Evolutionary conservation across 2,113 vertebrate species (phyloP).

Genomic region (Nerophis ophidion): DNA sequence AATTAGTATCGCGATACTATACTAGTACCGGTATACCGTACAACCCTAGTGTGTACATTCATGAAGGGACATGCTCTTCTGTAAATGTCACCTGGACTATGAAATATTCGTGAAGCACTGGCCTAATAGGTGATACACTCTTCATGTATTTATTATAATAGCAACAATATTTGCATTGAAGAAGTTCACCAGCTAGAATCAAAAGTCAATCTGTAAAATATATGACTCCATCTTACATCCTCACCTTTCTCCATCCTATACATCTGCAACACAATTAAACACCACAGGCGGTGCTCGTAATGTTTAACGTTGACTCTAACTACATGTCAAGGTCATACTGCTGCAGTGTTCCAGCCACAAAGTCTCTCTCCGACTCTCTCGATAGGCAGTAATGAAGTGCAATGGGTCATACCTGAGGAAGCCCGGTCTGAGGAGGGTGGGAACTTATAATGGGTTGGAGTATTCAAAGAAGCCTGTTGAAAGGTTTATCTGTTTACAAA

Average conservation of each 20-base stretch:
- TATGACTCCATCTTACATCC: not conserved
- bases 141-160: too few relatives aligned
- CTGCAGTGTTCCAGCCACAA: conserved; percentile 50
- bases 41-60: too few relatives aligned
- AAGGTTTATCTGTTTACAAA: conserved; percentile 61
- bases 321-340: conserved; percentile 66
- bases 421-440: conserved; percentile 30
- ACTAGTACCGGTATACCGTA: too few relatives aligned
- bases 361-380: conserved; percentile 44
- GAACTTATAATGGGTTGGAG: conserved; percentile 57
- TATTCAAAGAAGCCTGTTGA: conserved; percentile 52
- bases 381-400: conserved; percentile 54
- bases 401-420: conserved; percentile 54
- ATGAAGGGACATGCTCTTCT: too few relatives aligned
- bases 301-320: conserved; percentile 62
- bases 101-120: too few relatives aligned
- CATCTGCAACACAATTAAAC: conserved; percentile 53
- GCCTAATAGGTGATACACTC: too few relatives aligned
- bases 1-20: too few relatives aligned
- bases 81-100: too few relatives aligned
- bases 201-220: conserved; percentile 24
- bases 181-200: conserved; percentile 9
- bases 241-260: conserved; percentile 21
- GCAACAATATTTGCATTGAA: too few relatives aligned
- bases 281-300: conserved; percentile 49